Evolutionary conservation across 2,113 vertebrate species (phyloP).

Genomic region (Tragelaphus buxtoni): DNA sequence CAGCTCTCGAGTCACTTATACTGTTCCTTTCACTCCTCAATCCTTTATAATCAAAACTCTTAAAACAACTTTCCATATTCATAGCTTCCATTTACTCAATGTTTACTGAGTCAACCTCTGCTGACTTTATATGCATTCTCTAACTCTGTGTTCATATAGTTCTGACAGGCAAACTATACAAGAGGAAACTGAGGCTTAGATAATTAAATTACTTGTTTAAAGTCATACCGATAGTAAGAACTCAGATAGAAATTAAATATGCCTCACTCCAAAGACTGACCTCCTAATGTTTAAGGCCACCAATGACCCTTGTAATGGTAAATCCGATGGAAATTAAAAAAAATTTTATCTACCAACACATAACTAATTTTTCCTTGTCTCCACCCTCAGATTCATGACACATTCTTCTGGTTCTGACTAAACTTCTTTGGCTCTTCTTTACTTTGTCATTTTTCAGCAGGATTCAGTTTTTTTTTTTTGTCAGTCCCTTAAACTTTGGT

Average conservation of each 20-base stretch:
- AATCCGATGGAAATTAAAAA: neutral
- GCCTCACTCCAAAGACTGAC: neutral
- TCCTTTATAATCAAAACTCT: neutral
- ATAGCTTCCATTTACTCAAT: neutral
- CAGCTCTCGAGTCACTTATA: neutral
- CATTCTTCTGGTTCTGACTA: neutral
- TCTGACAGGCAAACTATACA: conserved; percentile 10
- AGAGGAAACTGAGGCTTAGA: neutral
- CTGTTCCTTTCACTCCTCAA: neutral
- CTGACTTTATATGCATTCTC: neutral
- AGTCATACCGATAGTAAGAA: neutral
- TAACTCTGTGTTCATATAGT: neutral
- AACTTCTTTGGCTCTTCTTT: neutral
- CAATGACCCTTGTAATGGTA: neutral
- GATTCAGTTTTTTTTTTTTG: neutral
- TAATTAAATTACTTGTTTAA: neutral
- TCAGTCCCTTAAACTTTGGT: neutral
- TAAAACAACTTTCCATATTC: neutral
- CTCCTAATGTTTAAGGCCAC: neutral
- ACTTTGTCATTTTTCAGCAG: neutral
- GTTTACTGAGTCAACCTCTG: neutral
- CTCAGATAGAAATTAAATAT: neutral
- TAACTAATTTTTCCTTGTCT: neutral
- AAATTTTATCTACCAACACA: neutral
- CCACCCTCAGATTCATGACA: neutral